These are phyloP conservation scores for Anhinga rufa DNA, from an alignment of 2,113 vertebrate genomes.

Conservation along the genomic window DNA sequence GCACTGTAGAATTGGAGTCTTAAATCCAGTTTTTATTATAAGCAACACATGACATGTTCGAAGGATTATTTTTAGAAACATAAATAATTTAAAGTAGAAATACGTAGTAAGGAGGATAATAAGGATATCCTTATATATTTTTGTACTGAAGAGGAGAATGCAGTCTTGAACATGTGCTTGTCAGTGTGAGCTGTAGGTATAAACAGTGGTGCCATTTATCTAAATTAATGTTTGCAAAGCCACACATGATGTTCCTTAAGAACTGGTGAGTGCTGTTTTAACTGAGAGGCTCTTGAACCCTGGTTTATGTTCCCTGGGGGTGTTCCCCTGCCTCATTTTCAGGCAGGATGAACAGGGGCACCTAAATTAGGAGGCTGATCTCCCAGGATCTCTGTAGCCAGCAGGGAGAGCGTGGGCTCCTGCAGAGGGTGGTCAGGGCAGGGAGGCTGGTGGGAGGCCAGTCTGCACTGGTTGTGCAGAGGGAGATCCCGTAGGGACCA, in stretches of 20 bases:
- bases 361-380: background rate
- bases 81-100: slow-evolving; percentile 43
- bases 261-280: background rate
- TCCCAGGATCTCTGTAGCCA: background rate
- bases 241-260: background rate
- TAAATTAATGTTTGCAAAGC: background rate
- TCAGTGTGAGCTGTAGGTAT: background rate
- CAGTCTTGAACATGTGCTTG: background rate
- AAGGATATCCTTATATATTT: background rate
- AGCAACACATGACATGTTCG: background rate
- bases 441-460: background rate
- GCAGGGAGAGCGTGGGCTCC: background rate
- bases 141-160: background rate
- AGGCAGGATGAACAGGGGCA: background rate
- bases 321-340: background rate
- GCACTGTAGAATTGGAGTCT: background rate
- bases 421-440: background rate
- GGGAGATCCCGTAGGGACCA: background rate
- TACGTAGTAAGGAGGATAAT: background rate
- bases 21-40: slow-evolving; percentile 26
- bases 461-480: background rate
- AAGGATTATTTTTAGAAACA: slow-evolving; percentile 41
- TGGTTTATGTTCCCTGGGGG: background rate
- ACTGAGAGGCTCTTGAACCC: background rate
- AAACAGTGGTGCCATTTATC: background rate